Evolutionary conservation across 2,113 vertebrate species (phyloP), one percentile per base, ranked within the genome.

Genomic region (Gracilinanus agilis): DNA sequence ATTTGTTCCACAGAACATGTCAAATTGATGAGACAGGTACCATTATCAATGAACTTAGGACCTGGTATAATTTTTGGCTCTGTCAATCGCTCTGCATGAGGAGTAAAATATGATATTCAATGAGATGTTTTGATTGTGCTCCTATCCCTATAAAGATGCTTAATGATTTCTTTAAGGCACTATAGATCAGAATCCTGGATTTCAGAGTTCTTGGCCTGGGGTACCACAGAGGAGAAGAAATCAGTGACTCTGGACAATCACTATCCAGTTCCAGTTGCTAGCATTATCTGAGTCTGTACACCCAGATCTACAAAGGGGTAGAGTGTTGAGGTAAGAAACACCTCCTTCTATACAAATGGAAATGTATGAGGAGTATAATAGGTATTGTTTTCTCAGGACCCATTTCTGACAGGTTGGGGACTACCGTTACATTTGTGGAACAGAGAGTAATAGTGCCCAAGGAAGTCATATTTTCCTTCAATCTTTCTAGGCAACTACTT

Each of bases 1-100:
- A 8, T 83, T 19, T 93, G 83, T 19, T 97, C 96, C 93, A 93
- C 0, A 34, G 29, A 95, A 53, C 97, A 98, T 13, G 96, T 97
- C 90, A 97, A 61, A 16, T 97, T 98, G 90, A 93, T 56, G 23
- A 58, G 13, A 19, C 97, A 98, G 10, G 93, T 97, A 53, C 96
- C 97, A 53, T 98, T 97, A 19, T 88, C 24, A 56, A 25, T 94
- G 44, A n/a, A 90, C 44, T 91, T 90, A 29, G 44, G 29, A 89
- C 88, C 55, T 44, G 24, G 23, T 54, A 25, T 34, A 44, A 98
- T 88, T 61, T 58, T 88, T 25, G 97, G 97, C 67, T 88, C 90
- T 92, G 96, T 92, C 13, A 98, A 88, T 40, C 49, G 12, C 95
- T 96, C 97, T 98, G 95, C 90, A 49, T 61, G 54, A 89, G 23